Conservation (phyloP, 2,113 vertebrate genomes). For the Pandion haliaetus region DNA sequence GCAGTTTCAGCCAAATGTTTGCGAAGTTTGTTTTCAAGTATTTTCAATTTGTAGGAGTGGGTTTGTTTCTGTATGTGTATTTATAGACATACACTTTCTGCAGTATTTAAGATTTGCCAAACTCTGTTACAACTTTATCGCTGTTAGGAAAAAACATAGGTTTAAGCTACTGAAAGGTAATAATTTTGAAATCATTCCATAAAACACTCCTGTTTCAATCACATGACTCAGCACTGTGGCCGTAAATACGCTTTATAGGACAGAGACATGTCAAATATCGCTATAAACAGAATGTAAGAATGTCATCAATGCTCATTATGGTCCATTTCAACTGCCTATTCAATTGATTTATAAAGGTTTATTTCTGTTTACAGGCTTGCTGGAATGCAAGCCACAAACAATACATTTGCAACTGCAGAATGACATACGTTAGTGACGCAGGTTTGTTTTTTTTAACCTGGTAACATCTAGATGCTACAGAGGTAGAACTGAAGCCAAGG, state of each 20-base stretch:
- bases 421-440: fast-evolving
- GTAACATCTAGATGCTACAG: neutral
- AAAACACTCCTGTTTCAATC: neutral
- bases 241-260: neutral
- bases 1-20: neutral
- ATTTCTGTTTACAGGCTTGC: neutral
- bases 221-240: neutral
- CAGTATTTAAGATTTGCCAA: neutral
- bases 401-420: neutral
- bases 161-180: neutral
- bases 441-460: neutral
- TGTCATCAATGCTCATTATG: slow-evolving; percentile 13
- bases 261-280: neutral
- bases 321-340: neutral
- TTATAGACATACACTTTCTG: neutral
- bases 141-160: neutral
- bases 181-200: neutral
- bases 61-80: neutral
- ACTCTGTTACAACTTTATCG: neutral
- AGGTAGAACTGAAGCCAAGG: neutral
- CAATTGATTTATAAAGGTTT: slow-evolving; percentile 10
- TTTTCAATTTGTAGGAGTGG: neutral
- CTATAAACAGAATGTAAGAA: neutral
- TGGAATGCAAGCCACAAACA: neutral
- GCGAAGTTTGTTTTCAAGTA: neutral